These are phyloP conservation scores for Pterocles gutturalis DNA, from an alignment of 2,113 vertebrate species.

Conservation along the genomic window DNA sequence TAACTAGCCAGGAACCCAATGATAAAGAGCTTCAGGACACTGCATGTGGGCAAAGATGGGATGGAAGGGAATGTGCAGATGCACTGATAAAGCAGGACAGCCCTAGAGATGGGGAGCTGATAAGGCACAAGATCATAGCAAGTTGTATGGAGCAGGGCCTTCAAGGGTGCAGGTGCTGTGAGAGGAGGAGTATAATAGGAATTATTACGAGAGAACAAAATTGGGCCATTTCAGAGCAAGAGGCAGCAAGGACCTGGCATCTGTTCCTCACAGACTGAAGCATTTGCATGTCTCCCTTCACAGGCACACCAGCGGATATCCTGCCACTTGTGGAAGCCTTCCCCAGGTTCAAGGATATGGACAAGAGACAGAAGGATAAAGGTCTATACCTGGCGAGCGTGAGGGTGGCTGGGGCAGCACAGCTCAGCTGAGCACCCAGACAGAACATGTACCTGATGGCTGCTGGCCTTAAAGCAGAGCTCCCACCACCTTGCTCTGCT, in stretches of 20 bases:
- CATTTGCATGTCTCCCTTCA: not conserved
- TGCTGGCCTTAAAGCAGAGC: not conserved
- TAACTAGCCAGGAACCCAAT: not conserved
- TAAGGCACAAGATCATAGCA: not conserved
- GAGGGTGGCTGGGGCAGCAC: not conserved
- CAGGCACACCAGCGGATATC: constrained; percentile 89
- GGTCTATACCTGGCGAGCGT: constrained; percentile 57
- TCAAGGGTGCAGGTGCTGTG: not conserved
- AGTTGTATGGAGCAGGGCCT: not conserved
- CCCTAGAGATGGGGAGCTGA: not conserved
- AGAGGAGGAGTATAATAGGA: not conserved
- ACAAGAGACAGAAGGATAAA: constrained; percentile 62
- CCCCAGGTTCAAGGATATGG: constrained; percentile 63
- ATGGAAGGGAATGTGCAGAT: not conserved
- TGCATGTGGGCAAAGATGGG: not conserved
- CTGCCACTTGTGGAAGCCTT: constrained; percentile 85
- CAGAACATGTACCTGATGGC: not conserved
- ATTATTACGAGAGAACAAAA: not conserved
- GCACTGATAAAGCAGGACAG: not conserved
- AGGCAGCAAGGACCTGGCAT: not conserved
- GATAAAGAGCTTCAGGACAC: not conserved
- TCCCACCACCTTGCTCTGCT: not conserved
- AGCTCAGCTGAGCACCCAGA: not conserved
- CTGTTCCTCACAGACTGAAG: not conserved
- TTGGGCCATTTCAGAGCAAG: not conserved